Evolutionary conservation across 30 jellyfish, hydroid and myxozoan genomes (phyloP).

Genomic region (Cassiopea andromeda): DNA sequence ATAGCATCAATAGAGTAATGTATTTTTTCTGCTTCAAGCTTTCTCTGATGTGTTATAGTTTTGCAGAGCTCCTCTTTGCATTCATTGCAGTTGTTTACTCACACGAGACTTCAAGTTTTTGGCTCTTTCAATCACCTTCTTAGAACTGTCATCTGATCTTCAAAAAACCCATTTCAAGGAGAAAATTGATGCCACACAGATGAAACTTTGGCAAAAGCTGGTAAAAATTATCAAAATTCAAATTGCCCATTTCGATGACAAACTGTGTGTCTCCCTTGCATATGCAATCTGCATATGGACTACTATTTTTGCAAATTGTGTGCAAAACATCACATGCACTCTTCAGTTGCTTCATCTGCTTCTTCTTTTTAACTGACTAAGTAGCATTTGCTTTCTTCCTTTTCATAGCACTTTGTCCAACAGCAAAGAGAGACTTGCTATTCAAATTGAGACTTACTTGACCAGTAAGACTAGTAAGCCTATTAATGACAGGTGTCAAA

Average conservation of each 20-base stretch:
- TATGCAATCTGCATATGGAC: constrained; percentile 44
- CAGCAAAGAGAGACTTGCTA: no score
- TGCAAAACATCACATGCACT: constrained; percentile 56
- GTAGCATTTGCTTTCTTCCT: constrained; percentile 31
- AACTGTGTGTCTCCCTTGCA: constrained; percentile 38
- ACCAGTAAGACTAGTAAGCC: no score
- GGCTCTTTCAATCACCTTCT: neutral
- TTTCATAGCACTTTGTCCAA: neutral
- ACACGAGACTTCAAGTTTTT: neutral
- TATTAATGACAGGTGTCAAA: no score
- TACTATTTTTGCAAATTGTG: constrained; percentile 41
- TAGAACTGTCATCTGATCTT: neutral
- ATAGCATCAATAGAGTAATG: neutral
- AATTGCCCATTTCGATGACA: constrained; percentile 31
- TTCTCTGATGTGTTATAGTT: neutral
- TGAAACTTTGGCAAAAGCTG: constrained; percentile 15
- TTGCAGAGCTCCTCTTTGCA: neutral
- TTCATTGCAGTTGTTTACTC: neutral
- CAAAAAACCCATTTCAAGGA: constrained; percentile 38
- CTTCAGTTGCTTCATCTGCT: constrained; percentile 26
- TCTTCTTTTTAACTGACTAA: constrained; percentile 33
- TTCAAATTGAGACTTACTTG: no score
- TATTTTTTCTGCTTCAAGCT: neutral
- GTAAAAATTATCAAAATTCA: constrained; percentile 26
- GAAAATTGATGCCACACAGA: constrained; percentile 51